Conservation (phyloP, 2,888 invertebrate species). For the Adelognathus sp. region DNA sequence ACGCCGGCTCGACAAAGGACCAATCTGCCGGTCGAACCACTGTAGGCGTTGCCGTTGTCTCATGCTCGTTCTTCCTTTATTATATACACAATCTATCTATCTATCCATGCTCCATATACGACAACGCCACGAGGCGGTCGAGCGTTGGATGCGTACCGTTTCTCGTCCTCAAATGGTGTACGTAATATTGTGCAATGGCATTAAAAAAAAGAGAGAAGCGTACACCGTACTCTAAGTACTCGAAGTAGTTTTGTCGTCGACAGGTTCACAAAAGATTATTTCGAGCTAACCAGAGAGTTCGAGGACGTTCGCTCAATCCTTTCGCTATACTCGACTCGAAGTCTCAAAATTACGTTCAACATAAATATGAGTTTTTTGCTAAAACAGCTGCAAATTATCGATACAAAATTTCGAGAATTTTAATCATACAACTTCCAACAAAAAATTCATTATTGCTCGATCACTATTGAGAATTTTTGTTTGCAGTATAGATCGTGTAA, state of each 20-base stretch:
- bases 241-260: no score
- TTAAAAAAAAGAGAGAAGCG: not conserved
- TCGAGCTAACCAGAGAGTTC: not conserved
- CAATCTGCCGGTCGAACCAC: slow-evolving; percentile 36
- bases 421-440: no score
- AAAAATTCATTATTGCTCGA: no score
- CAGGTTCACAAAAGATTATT: not conserved
- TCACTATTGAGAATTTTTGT: no score
- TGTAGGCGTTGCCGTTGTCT: slow-evolving; percentile 1
- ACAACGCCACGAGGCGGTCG: not conserved
- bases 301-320: not conserved
- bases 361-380: no score
- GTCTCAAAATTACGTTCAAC: no score
- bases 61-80: not conserved
- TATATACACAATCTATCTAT: slow-evolving; percentile 1
- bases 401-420: no score
- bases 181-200: not conserved
- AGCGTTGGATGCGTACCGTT: not conserved
- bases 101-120: not conserved
- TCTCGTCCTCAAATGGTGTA: not conserved
- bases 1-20: slow-evolving; percentile 45
- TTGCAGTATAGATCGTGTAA: no score
- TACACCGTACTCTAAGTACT: not conserved
- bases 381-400: no score
- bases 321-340: no score